Evolutionary conservation across 2,113 vertebrate genomes (phyloP).

Genomic region (Cavia porcellus): DNA sequence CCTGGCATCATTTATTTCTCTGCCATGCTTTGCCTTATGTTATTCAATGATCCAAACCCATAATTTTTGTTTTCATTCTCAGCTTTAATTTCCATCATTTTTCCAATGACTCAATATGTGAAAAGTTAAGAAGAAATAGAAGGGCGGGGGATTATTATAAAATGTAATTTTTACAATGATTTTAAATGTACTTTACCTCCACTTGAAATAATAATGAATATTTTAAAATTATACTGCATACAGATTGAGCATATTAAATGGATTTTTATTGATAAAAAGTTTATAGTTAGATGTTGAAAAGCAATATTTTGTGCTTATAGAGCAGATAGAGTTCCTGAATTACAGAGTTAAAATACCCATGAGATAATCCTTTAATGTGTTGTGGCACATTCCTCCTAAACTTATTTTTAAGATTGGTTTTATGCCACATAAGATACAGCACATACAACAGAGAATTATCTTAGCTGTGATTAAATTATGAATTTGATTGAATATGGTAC

Average conservation of each 20-base stretch:
- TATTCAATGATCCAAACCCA: not conserved
- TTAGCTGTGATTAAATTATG: not conserved
- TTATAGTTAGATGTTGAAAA: not conserved
- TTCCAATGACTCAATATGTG: not conserved
- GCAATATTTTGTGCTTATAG: not conserved
- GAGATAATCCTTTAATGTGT: not conserved
- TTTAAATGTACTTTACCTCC: not conserved
- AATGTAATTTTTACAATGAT: not conserved
- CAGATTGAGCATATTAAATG: not conserved
- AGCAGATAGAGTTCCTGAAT: not conserved
- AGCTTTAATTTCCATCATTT: not conserved
- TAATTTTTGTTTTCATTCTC: not conserved
- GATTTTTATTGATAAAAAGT: not conserved
- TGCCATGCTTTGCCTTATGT: accelerated
- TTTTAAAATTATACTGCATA: not conserved
- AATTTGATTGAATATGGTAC: not conserved
- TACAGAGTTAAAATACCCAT: not conserved
- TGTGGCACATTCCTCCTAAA: accelerated
- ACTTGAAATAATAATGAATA: not conserved
- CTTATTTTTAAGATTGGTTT: not conserved
- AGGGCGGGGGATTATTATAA: not conserved
- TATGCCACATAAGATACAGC: not conserved
- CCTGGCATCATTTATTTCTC: not conserved
- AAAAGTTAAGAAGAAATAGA: not conserved
- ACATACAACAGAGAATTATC: not conserved